Percentiles rank a stretch among this genome's conserved stretches.
Conservation (phyloP, 2,797 vertebrate genomes). For the Perodicticus potto region DNA sequence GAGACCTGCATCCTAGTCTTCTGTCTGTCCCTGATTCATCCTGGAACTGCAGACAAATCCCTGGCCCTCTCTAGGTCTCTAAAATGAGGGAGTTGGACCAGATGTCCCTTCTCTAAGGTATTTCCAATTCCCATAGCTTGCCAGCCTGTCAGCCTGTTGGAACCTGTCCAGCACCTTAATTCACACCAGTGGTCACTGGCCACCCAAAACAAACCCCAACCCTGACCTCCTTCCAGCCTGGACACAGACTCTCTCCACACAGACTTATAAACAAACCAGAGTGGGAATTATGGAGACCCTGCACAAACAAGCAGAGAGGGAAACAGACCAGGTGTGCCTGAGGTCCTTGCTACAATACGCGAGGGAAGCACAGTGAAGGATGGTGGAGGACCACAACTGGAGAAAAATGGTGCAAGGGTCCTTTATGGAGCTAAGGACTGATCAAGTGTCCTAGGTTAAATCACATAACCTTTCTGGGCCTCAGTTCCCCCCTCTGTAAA, state of each 20-base stretch:
- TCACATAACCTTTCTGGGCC: not conserved
- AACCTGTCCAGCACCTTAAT: slow-evolving; percentile 50
- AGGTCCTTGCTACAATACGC: not conserved
- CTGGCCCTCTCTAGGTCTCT: not conserved
- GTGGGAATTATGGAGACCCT: slow-evolving; percentile 54
- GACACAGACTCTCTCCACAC: slow-evolving; percentile 59
- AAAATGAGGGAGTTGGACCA: not conserved
- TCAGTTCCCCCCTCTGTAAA: not conserved
- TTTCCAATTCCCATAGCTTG: not conserved
- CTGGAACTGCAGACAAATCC: not conserved
- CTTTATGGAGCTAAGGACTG: not conserved
- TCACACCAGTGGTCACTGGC: slow-evolving; percentile 74
- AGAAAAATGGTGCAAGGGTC: not conserved
- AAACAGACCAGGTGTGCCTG: not conserved
- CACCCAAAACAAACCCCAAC: slow-evolving; percentile 78
- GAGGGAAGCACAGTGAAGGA: not conserved
- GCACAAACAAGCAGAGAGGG: slow-evolving; percentile 42
- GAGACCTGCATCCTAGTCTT: not conserved
- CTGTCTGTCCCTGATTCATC: not conserved
- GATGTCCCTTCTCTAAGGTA: not conserved
- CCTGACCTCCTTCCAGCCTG: slow-evolving; percentile 60
- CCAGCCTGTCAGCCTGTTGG: slow-evolving; percentile 50
- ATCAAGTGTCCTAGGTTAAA: not conserved
- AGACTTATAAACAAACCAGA: slow-evolving; percentile 64
- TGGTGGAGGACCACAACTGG: not conserved